These are phyloP conservation scores for Dufourea novaeangliae DNA, from an alignment of 1,140 invertebrate species.

Conservation along the genomic window DNA sequence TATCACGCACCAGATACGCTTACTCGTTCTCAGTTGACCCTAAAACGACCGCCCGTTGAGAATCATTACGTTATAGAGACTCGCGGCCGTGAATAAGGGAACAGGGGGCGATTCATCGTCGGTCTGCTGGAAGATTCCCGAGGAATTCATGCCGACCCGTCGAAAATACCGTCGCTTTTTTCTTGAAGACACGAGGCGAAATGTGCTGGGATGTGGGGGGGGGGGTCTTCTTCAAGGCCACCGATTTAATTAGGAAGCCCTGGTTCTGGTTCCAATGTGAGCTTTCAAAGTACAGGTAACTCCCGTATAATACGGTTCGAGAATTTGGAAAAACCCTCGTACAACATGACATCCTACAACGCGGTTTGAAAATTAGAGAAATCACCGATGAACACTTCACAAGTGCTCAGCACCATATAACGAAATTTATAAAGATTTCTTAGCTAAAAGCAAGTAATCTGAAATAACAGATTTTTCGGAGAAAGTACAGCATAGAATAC, in stretches of 20 bases:
- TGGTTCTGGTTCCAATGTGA: too few species aligned
- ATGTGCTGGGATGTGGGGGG: neutral
- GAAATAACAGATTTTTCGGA: too few species aligned
- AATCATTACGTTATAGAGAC: neutral
- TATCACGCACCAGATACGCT: slow-evolving; percentile 1
- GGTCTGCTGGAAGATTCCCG: neutral
- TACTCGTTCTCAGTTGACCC: neutral
- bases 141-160: neutral
- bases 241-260: neutral
- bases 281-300: neutral
- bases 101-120: slow-evolving; percentile 1
- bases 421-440: too few species aligned
- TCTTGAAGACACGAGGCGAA: neutral
- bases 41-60: neutral
- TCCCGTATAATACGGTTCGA: too few species aligned
- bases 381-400: too few species aligned
- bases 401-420: too few species aligned
- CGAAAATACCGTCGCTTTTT: neutral
- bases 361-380: too few species aligned
- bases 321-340: too few species aligned
- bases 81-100: neutral
- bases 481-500: too few species aligned
- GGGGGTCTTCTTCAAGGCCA: neutral
- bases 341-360: too few species aligned
- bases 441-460: too few species aligned